Evolutionary conservation across 2,113 vertebrate species (phyloP).

Genomic region (Etia nguti): DNA sequence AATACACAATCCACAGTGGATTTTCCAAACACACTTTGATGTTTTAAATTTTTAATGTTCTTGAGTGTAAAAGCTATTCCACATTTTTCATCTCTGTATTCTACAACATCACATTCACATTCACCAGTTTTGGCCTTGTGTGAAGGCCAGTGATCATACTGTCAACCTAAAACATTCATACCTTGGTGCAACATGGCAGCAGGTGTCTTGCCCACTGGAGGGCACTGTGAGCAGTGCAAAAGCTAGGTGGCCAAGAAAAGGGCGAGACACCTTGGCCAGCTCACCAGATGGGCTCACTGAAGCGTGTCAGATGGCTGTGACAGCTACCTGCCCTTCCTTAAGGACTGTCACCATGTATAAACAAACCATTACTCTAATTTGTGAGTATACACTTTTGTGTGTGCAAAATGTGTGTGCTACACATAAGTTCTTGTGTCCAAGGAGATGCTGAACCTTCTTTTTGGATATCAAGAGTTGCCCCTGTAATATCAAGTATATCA

Average conservation of each 20-base stretch:
- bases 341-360: constrained; percentile 48
- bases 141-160: neutral
- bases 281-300: constrained; percentile 49
- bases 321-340: constrained; percentile 57
- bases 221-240: constrained; percentile 27
- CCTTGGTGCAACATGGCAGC: neutral
- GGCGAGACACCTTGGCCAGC: constrained; percentile 33
- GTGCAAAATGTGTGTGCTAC: neutral
- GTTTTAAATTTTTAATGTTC: neutral
- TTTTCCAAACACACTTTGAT: neutral
- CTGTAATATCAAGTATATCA: neutral
- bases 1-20: neutral
- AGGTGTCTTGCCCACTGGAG: constrained; percentile 23
- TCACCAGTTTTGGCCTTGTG: neutral
- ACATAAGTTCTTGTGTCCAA: neutral
- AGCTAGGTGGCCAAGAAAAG: neutral
- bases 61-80: neutral
- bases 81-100: neutral
- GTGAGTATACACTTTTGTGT: neutral
- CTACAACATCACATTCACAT: neutral
- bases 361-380: constrained; percentile 49
- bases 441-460: neutral
- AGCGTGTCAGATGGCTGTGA: constrained; percentile 42
- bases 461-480: neutral
- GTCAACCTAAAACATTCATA: neutral